Base-by-base conservation (phyloP, 2,888 invertebrate genomes). In the Oligia latruncula region DNA sequence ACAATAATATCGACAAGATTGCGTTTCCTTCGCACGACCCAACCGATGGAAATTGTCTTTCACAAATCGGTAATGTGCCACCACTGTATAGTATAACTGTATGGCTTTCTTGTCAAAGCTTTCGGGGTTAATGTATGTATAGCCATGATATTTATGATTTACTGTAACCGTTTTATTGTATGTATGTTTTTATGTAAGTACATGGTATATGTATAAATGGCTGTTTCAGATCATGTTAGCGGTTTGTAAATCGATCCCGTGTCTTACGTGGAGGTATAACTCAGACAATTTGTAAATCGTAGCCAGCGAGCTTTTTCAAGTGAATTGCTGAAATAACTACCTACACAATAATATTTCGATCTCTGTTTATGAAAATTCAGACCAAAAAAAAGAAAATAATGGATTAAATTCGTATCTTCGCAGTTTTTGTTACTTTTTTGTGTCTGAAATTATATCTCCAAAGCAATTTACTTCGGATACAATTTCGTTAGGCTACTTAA, bases 61-160 rank as follows among this genome's bases (percentile, higher is more conserved):
- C 91, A 90, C 94, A 91, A 94, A 95, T 95, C 93, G 92, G 92
- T 95, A 95, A 95, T 95, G 89, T 88, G 68, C 83, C 83, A 81
- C 82, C 85, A 89, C 90, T 88, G 90, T 86, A 90, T 78, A 29
- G 0, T 29, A 83, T 88, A 90, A 89, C 87, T 84, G 83, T 83
- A 77, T 78, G 83, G 65, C 81, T 78, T 82, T 83, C 82, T 89
- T 89, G 81, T 78, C 82, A 77, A 71, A 68, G 79, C 80, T 71
- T 85, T 88, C 76, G 76, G 85, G 85, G 86, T 88, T 88, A 86
- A 88, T 88, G 85, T 80, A 88, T 88, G 85, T 80, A 77, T 74
- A 62, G 52, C 46, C 68, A 70, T 80, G 77, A 84, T 83, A 84
- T 83, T 74, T 86, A 46, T 83, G 87, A 71, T 84, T 73, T 75